These are phyloP conservation scores for Neodiprion virginianus DNA, from an alignment of 1,140 invertebrate genomes.

Conservation along the genomic window DNA sequence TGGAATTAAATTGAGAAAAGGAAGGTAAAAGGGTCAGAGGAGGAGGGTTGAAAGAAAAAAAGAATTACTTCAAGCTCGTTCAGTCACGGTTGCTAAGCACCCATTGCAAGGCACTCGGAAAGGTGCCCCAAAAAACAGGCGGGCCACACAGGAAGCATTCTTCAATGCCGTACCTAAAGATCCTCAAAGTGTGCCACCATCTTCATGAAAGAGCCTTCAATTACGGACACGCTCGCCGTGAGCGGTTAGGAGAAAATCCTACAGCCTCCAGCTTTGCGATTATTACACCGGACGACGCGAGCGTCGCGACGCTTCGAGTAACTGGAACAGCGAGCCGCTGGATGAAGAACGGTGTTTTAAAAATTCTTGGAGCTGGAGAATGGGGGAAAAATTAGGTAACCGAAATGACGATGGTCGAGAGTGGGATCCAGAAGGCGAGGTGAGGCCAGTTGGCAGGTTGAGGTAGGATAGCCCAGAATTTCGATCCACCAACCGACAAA, in stretches of 20 bases:
- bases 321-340: neutral
- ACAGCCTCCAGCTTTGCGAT: neutral
- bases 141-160: neutral
- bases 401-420: too few relatives aligned
- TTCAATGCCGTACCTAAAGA: neutral
- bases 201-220: conserved; percentile 1
- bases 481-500: neutral
- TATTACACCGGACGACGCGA: neutral
- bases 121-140: neutral
- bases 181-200: neutral
- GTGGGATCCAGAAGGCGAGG: neutral
- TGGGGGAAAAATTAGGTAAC: too few relatives aligned
- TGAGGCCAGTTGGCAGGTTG: neutral
- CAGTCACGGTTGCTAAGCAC: conserved; percentile 6
- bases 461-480: neutral
- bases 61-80: neutral
- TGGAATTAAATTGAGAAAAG: too few relatives aligned
- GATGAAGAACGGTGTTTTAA: neutral
- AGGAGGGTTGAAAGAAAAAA: too few relatives aligned
- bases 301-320: neutral
- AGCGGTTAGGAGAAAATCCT: neutral
- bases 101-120: neutral
- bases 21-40: too few relatives aligned
- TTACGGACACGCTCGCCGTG: neutral
- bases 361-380: too few relatives aligned